Evolutionary conservation across 2,113 vertebrate genomes (phyloP).

Genomic region (Regulus satrapa): DNA sequence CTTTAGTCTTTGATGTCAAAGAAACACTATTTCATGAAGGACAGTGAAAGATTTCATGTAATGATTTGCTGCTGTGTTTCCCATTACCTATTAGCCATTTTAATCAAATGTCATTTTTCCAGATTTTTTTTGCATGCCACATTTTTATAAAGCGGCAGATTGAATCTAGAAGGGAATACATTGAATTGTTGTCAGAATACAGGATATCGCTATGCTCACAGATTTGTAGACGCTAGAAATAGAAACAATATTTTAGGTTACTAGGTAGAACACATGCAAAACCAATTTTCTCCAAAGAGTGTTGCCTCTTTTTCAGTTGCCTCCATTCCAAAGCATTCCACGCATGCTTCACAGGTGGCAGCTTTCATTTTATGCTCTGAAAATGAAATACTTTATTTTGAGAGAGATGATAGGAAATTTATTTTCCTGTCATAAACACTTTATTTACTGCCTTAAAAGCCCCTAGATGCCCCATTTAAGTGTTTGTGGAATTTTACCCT

Average conservation of each 20-base stretch:
- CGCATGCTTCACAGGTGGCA: neutral
- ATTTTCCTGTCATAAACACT: neutral
- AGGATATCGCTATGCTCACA: neutral
- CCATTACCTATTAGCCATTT: neutral
- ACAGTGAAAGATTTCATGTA: neutral
- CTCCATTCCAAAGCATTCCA: conserved; percentile 5
- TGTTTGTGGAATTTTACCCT: neutral
- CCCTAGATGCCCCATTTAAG: neutral
- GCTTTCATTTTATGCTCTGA: neutral
- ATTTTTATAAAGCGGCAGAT: neutral
- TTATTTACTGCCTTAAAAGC: conserved; percentile 2
- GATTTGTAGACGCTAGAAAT: neutral
- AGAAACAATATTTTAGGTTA: neutral
- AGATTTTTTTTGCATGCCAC: neutral
- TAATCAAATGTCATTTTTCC: neutral
- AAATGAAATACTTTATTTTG: neutral
- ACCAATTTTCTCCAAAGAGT: neutral
- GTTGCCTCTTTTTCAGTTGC: neutral
- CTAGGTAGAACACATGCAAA: neutral
- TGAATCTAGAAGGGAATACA: neutral
- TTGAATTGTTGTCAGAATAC: neutral
- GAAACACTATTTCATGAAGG: neutral
- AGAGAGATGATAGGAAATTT: neutral
- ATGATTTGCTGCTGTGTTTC: neutral
- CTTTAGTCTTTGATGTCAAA: neutral